A percentile compares a stretch with the other conserved stretches of the same genome.
Evolutionary conservation across 2,888 invertebrate species (phyloP).

Genomic region (Artemia sinica): DNA sequence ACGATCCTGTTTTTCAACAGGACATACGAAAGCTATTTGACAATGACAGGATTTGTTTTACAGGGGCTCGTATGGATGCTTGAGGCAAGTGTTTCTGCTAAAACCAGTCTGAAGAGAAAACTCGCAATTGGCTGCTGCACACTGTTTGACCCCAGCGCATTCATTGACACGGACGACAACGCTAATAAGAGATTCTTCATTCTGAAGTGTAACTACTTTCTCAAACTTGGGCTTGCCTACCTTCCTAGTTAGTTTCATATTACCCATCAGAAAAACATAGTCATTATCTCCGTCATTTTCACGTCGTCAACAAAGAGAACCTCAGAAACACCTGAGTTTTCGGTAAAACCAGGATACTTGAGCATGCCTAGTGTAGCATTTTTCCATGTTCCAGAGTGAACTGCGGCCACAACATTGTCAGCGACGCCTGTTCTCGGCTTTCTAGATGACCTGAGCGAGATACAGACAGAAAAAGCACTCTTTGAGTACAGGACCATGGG

Average conservation of each 20-base stretch:
- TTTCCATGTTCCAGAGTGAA: not conserved
- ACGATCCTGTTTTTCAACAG: not conserved
- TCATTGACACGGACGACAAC: not conserved
- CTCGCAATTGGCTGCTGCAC: not conserved
- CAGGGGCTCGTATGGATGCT: not conserved
- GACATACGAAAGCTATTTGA: not conserved
- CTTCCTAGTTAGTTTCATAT: not conserved
- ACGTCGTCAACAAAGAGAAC: constrained; percentile 5
- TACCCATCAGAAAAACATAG: not conserved
- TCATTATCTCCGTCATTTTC: not conserved
- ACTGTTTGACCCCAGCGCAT: constrained; percentile 6
- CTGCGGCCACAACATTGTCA: not conserved
- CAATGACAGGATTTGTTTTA: not conserved
- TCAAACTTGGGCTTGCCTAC: not conserved
- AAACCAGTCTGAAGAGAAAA: not conserved
- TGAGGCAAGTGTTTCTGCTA: constrained; percentile 3
- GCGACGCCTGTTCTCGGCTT: not conserved
- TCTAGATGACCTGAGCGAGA: not conserved
- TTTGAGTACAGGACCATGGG: not conserved
- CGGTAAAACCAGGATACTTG: constrained; percentile 3
- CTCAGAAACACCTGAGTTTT: not conserved
- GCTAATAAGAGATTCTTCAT: not conserved
- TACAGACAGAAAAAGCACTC: not conserved
- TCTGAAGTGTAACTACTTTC: not conserved
- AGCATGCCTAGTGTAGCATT: constrained; percentile 5